A percentile compares a stretch with the other conserved stretches of the same genome.
These are phyloP conservation scores for Danio choprae DNA, from an alignment of 2,797 vertebrate species.

Conservation along the genomic window DNA sequence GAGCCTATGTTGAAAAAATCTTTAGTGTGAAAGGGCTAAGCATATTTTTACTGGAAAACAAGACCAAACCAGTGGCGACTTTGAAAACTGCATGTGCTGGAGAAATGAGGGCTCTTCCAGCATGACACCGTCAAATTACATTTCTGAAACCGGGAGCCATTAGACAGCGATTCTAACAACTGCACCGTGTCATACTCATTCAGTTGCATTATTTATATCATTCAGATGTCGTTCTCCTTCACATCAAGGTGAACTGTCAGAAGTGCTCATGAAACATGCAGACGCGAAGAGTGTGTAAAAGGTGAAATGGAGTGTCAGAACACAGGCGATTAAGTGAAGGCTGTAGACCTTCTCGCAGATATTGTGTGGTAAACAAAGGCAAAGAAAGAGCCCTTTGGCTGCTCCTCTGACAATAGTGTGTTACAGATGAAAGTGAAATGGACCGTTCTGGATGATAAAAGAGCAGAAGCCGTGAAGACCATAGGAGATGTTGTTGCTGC, in stretches of 20 bases:
- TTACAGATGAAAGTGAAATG: constrained; percentile 27
- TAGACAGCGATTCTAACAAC: constrained; percentile 45
- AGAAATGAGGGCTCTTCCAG: constrained; percentile 11
- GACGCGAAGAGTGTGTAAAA: neutral
- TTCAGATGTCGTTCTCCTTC: constrained; percentile 48
- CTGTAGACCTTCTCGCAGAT: constrained; percentile 64
- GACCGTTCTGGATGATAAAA: constrained; percentile 33
- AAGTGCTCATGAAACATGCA: constrained; percentile 15
- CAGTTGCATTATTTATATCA: constrained; percentile 57
- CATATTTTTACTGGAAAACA: no score
- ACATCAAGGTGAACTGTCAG: constrained; percentile 53
- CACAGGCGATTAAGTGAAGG: constrained; percentile 52
- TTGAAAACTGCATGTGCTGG: no score
- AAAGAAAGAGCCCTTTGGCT: constrained; percentile 55
- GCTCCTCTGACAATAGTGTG: constrained; percentile 47
- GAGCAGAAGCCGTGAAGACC: constrained; percentile 30
- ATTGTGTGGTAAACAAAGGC: constrained; percentile 70
- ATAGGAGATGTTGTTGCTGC: constrained; percentile 58
- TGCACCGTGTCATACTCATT: constrained; percentile 41
- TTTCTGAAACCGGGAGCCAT: constrained; percentile 32
- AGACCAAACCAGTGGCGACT: no score
- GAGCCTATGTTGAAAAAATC: no score
- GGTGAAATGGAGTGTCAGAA: constrained; percentile 29
- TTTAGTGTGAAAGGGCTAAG: no score
- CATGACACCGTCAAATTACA: constrained; percentile 34